Evolutionary conservation across 2,797 vertebrate species (phyloP).

Genomic region (Scleropages formosus): DNA sequence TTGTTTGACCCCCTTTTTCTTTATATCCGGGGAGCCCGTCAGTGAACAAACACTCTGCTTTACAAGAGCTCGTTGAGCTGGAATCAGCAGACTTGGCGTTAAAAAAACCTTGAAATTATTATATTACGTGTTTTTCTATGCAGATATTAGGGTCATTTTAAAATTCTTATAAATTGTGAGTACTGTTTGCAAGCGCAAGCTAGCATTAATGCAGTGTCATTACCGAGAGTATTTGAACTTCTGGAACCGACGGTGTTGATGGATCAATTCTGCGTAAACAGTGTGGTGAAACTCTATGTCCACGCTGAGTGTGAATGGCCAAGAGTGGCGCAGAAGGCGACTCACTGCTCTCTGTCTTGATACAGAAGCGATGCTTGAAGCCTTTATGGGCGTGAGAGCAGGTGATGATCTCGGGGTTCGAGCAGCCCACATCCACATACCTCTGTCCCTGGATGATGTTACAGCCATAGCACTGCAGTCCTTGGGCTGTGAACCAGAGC

Average conservation of each 20-base stretch:
- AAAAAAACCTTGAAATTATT: no score
- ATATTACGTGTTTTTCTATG: no score
- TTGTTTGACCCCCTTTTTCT: no score
- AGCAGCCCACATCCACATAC: slow-evolving; percentile 67
- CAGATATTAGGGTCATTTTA: no score
- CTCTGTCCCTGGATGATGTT: slow-evolving; percentile 65
- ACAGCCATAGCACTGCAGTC: slow-evolving; percentile 70
- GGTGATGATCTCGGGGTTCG: slow-evolving; percentile 67
- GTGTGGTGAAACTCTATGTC: no score
- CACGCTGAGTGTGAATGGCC: slow-evolving; percentile 11
- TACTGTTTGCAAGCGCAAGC: not conserved
- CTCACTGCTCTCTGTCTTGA: slow-evolving; percentile 53
- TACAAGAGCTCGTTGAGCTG: no score
- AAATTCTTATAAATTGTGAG: not conserved
- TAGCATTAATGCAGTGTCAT: not conserved
- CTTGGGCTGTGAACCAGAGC: slow-evolving; percentile 50
- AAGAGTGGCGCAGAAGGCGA: slow-evolving; percentile 23
- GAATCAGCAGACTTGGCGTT: not conserved
- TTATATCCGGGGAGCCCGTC: not conserved
- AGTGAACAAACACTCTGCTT: not conserved
- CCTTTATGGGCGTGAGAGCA: slow-evolving; percentile 57
- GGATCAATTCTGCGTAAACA: no score
- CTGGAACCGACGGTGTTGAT: no score
- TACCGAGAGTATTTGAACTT: no score
- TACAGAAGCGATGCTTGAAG: slow-evolving; percentile 54